Evolutionary conservation across 2,888 invertebrate genomes (phyloP).

Genomic region (Oxystoma pomonae): DNA sequence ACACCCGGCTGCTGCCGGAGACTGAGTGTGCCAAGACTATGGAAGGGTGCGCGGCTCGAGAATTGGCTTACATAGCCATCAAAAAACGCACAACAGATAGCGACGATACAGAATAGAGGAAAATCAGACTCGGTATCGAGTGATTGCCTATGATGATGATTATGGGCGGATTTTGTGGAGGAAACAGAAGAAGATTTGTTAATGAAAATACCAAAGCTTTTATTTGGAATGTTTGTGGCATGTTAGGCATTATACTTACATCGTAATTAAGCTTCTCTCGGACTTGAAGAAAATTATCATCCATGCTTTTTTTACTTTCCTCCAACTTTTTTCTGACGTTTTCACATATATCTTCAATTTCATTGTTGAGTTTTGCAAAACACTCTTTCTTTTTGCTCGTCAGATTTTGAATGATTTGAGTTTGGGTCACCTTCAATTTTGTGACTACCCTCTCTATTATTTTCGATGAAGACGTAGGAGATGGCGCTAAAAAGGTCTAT

Average conservation of each 20-base stretch:
- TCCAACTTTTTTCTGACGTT: conserved; percentile 20
- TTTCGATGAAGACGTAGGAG: conserved; percentile 12
- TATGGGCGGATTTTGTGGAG: not conserved
- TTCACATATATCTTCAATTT: conserved; percentile 28
- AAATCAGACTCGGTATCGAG: too few relatives aligned
- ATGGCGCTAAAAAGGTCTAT: not conserved
- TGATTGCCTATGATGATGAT: too few relatives aligned
- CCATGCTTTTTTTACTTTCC: conserved; percentile 21
- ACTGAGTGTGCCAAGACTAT: too few relatives aligned
- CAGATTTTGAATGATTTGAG: conserved; percentile 26
- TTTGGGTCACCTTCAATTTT: conserved; percentile 28
- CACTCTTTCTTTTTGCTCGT: conserved; percentile 23
- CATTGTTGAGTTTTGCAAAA: conserved; percentile 29
- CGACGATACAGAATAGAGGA: not conserved
- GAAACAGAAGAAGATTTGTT: not conserved
- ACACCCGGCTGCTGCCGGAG: too few relatives aligned
- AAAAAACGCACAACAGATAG: too few relatives aligned
- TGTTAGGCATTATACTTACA: conserved; percentile 1
- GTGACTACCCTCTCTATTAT: conserved; percentile 23
- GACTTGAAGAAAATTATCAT: conserved; percentile 14
- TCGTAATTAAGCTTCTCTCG: conserved; percentile 17
- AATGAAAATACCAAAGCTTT: not conserved
- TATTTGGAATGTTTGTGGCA: too few relatives aligned
- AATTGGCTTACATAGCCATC: too few relatives aligned
- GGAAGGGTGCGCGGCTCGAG: too few relatives aligned